Evolutionary conservation across 1,140 invertebrate species (phyloP), one percentile per base, ranked within the genome.

Genomic region (Pararge aegeria): DNA sequence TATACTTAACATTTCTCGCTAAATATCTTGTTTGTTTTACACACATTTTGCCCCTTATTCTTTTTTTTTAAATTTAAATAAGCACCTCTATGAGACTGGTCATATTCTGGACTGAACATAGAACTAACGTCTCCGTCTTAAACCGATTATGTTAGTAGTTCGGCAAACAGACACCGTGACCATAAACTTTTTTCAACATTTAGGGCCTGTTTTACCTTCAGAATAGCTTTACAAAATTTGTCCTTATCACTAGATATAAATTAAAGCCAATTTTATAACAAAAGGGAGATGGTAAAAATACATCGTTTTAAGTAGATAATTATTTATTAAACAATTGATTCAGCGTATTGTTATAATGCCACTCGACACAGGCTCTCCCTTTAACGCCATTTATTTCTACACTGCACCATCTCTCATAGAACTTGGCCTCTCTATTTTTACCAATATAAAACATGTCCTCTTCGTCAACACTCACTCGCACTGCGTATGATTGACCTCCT

Each of bases 291-390:
- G 13, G 12, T 5, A 20, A 3, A 21, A 5, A 18, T 46, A 9
- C 20, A 18, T 46, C 19, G 6, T 2, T 20, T 10, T 46, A 19
- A 3, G 2, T 1, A 21, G 3, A n/a, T 1, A 12, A 34, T 12
- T 34, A 34, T 34, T 12, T 10, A 34, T 12, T 12, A 34, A 53
- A 9, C 1, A 37, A 34, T 48, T 66, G 20, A 16, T 30, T 30
- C 27, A 40, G 46, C 5, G 83, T 61, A 75, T 93, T 91, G 57
- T 92, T 90, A 73, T 94, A 95, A 48, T 93, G 90, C 92, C 93
- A 95, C 80, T 95, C 94, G 2, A 92, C 92, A 58, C 93, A 92
- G 13, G 94, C 94, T 87, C 92, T 92, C 0, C 94, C 94, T 66
- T 90, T 90, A 0, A 93, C 66, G 0, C 93, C 93, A 83, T 95